Evolutionary conservation across 2,797 vertebrate genomes (phyloP).

Genomic region (Sebastes matsubarae): DNA sequence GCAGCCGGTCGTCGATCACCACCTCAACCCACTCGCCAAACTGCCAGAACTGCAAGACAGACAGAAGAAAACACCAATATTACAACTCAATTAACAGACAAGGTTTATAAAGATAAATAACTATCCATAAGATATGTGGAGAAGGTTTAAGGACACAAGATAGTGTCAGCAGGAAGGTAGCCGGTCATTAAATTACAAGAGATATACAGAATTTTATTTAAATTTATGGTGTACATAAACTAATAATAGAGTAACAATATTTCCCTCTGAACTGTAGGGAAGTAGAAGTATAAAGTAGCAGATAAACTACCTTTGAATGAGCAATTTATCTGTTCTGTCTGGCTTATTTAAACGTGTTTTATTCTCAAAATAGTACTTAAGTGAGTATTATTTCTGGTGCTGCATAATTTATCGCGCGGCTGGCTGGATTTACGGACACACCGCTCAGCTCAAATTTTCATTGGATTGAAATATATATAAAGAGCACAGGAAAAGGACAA

Average conservation of each 20-base stretch:
- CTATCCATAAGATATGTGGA: not conserved
- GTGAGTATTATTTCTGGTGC: not conserved
- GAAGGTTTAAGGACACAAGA: not conserved
- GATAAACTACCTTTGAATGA: not conserved
- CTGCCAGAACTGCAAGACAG: constrained; percentile 92
- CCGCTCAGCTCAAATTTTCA: not conserved
- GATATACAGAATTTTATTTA: not conserved
- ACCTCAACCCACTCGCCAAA: constrained; percentile 96
- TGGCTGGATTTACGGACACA: not conserved
- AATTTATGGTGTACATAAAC: not conserved
- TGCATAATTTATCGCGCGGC: not conserved
- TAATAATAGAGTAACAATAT: not conserved
- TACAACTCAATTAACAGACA: not conserved
- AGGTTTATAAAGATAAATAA: not conserved
- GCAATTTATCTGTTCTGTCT: not conserved
- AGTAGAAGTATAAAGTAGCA: not conserved
- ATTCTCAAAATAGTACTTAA: not conserved
- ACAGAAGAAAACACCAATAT: not conserved
- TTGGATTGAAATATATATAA: not conserved
- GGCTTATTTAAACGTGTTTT: not conserved
- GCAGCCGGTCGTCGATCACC: constrained; percentile 93
- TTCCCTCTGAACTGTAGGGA: too few species aligned
- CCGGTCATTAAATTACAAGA: not conserved
- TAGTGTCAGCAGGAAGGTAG: not conserved
- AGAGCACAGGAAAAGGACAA: not conserved